These are phyloP conservation scores for Hermaeophaga mercurialis DNA, from an alignment of 2,888 invertebrate species.

Conservation along the genomic window DNA sequence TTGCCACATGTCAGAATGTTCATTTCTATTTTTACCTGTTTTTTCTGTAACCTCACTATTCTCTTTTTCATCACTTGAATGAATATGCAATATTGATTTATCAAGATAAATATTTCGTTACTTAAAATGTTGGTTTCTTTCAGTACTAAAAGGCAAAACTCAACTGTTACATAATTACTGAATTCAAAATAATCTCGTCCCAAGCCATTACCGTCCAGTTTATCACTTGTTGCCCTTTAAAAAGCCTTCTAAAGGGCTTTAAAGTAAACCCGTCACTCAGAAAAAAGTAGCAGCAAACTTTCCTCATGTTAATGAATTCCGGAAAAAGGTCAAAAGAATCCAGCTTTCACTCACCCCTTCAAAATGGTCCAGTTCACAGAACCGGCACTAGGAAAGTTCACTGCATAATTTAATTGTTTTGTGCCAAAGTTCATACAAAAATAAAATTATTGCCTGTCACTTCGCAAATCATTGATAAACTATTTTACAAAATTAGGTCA, in stretches of 20 bases:
- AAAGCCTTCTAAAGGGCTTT: slow-evolving; percentile 3
- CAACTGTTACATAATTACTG: neutral
- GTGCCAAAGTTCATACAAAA: too few relatives aligned
- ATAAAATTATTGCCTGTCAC: too few relatives aligned
- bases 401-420: too few relatives aligned
- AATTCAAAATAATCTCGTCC: neutral
- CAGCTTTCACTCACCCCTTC: slow-evolving; percentile 2
- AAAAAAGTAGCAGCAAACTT: slow-evolving; percentile 11
- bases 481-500: too few relatives aligned
- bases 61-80: too few relatives aligned
- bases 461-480: too few relatives aligned
- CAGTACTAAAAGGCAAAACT: neutral
- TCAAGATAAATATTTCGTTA: neutral
- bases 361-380: neutral
- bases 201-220: neutral
- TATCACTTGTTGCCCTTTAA: slow-evolving; percentile 17
- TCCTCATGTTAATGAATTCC: slow-evolving; percentile 12
- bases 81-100: too few relatives aligned
- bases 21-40: too few relatives aligned
- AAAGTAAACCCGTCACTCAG: slow-evolving; percentile 4
- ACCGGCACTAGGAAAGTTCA: neutral
- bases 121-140: neutral
- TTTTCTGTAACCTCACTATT: too few relatives aligned
- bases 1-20: too few relatives aligned
- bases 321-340: slow-evolving; percentile 8